Percentiles rank a stretch among this genome's conserved stretches.
Conservation (phyloP, 2,797 vertebrate genomes). For the Enteromius mattozi region DNA sequence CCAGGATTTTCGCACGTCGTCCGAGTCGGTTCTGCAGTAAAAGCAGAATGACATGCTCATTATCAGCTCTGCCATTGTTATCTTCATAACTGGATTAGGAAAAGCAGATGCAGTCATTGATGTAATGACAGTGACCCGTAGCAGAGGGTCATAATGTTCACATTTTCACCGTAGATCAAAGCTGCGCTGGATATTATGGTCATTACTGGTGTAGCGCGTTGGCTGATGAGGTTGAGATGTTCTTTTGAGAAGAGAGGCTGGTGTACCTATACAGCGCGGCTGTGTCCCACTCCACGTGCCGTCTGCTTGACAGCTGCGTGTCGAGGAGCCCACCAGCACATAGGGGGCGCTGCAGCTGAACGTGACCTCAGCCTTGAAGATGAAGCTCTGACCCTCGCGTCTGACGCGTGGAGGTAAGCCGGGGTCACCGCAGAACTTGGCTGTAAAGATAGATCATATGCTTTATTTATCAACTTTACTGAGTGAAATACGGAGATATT, state of each 20-base stretch:
- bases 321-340: conserved; percentile 88
- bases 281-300: conserved; percentile 91
- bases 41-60: conserved; percentile 29
- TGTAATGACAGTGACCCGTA: not conserved
- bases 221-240: not conserved
- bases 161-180: not conserved
- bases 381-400: conserved; percentile 94
- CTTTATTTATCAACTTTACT: not conserved
- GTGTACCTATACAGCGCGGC: conserved; percentile 93
- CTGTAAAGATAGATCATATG: conserved; percentile 67
- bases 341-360: conserved; percentile 87
- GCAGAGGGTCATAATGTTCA: not conserved
- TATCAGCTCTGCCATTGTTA: not conserved
- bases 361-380: conserved; percentile 92
- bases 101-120: not conserved
- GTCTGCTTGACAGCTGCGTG: conserved; percentile 89
- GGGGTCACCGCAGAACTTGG: conserved; percentile 96
- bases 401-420: conserved; percentile 85
- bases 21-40: conserved; percentile 85
- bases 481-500: not conserved
- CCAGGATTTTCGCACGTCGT: conserved; percentile 94
- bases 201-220: not conserved
- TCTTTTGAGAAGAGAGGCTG: not conserved
- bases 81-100: not conserved
- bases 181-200: conserved; percentile 4